Base-by-base conservation (phyloP, 2,888 invertebrate species). In the Nudaria mundana region DNA sequence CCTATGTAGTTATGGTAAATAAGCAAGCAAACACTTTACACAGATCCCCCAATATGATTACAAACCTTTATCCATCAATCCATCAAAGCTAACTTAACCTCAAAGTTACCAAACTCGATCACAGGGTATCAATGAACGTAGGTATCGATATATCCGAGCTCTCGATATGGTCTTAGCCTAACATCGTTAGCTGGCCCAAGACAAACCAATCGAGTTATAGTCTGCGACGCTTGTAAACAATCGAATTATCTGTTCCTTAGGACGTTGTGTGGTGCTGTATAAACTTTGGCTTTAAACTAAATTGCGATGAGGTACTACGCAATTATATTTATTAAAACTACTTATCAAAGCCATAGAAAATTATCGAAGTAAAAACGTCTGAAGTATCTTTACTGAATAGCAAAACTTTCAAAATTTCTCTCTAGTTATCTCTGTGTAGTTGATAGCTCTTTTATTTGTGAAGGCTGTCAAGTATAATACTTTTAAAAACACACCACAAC, bases 161-260 rank as follows among this genome's bases (percentile, higher is more conserved):
- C 30, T 40, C 48, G 42, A 42, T 44, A 36, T 44, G 37, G 51
- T 56, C 51, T 56, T 51, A 53, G 51, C 30, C 46, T 56, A 56
- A 58, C 24, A 13, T 41, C 14, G 47, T 58, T 58, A 56, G 41
- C 38, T 26, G 31, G 20, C 22, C 39, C 25, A 34, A 50, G 44
- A 58, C 48, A 44, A 44, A 34, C 39, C 40, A 38, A 59, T 59
- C 54, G 47, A 47, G 48, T 60, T 56, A 56, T 45, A 26, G 37
- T 44, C 40, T 40, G 42, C 45, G 51, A 51, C 42, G 48, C 48
- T 48, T 60, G 47, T 58, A 45, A 56, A 51, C 51, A 56, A 59
- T 56, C 40, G 44, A 53, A 44, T 58, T 58, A 53, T 35, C 22
- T 37, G 32, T 40, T 37, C 24, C 24, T 39, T 32, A 40, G 22